These are phyloP conservation scores for Gymnoscopelus braueri DNA, from an alignment of 2,797 vertebrate species.

Conservation along the genomic window DNA sequence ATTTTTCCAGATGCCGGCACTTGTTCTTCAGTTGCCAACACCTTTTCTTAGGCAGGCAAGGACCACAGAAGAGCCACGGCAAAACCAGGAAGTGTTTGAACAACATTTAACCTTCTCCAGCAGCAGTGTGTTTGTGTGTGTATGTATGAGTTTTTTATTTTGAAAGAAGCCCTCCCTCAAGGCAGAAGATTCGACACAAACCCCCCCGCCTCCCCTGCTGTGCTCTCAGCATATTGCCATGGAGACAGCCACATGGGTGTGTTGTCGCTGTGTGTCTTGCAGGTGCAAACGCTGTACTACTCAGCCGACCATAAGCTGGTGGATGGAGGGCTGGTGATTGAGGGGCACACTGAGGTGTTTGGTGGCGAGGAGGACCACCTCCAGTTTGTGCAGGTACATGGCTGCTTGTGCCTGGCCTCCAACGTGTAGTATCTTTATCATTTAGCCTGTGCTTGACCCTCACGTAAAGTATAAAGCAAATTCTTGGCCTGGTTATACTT, in stretches of 20 bases:
- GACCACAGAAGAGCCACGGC: conserved; percentile 7
- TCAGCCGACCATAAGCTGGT: conserved; percentile 99
- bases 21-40: conserved; percentile 58
- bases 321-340: conserved; percentile 95
- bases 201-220: conserved; percentile 39
- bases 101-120: conserved; percentile 50
- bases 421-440: conserved; percentile 29
- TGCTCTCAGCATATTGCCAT: conserved; percentile 82
- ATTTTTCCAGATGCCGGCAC: conserved; percentile 68
- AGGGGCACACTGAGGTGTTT: conserved; percentile 98
- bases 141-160: conserved; percentile 49
- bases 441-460: conserved; percentile 38
- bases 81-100: conserved; percentile 21
- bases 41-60: conserved; percentile 51
- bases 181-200: conserved; percentile 50
- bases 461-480: conserved; percentile 25
- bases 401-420: conserved; percentile 65
- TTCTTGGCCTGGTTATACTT: conserved; percentile 31
- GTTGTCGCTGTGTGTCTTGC: conserved; percentile 96
- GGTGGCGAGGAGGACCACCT: conserved; percentile 98
- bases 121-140: conserved; percentile 16
- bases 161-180: conserved; percentile 68
- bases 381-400: conserved; percentile 99
- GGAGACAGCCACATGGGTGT: conserved; percentile 97
- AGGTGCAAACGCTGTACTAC: conserved; percentile 99